Evolutionary conservation across 2,113 vertebrate genomes (phyloP).

Genomic region (Crotophaga sulcirostris): DNA sequence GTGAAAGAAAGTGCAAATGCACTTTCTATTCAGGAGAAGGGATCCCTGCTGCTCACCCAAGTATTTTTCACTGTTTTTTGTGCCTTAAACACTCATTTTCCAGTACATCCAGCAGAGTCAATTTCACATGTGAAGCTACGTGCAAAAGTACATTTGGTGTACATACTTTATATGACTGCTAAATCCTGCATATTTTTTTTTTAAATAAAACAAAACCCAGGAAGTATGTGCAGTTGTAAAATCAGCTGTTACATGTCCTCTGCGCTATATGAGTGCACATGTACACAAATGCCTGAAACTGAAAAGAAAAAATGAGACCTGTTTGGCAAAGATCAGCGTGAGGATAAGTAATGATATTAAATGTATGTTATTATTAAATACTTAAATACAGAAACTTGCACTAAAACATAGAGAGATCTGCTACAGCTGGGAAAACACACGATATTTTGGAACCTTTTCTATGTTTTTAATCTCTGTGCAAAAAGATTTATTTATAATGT

Average conservation of each 20-base stretch:
- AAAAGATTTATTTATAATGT: background rate
- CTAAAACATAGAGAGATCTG: background rate
- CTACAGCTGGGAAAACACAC: background rate
- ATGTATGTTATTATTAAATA: background rate
- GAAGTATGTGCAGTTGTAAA: background rate
- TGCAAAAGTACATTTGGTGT: background rate
- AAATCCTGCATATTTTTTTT: background rate
- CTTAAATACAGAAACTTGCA: background rate
- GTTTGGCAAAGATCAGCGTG: background rate
- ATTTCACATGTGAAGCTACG: background rate
- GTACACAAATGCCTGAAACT: background rate
- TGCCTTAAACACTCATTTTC: background rate
- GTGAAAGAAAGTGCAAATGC: rapidly evolving
- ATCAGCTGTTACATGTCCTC: background rate
- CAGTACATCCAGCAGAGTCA: background rate
- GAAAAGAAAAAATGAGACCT: background rate
- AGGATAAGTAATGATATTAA: background rate
- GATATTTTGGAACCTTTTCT: background rate
- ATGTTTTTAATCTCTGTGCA: background rate
- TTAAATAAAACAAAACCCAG: background rate
- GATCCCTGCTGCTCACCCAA: background rate
- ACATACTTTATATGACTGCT: background rate
- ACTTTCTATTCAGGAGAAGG: background rate
- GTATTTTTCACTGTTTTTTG: background rate
- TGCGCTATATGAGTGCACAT: background rate